Conservation (phyloP, 2,113 vertebrate species). For the Coptodon rendalli region DNA sequence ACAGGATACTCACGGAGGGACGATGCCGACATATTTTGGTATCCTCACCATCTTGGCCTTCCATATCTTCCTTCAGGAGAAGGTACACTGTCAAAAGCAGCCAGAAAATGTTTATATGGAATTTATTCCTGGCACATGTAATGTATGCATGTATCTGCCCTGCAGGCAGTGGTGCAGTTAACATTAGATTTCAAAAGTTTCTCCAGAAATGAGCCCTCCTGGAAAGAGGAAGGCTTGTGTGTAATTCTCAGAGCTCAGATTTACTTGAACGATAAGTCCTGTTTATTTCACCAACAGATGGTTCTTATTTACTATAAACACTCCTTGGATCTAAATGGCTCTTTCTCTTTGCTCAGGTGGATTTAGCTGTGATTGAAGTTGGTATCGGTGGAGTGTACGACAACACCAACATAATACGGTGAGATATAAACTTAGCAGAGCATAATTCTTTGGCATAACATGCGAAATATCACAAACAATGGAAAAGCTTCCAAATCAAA, state of each 20-base stretch:
- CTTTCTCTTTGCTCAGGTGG: conserved; percentile 23
- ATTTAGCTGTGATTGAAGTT: conserved; percentile 83
- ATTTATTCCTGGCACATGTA: neutral
- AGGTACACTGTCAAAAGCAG: conserved; percentile 65
- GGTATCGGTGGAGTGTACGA: conserved; percentile 92
- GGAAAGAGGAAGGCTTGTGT: neutral
- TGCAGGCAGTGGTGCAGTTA: neutral
- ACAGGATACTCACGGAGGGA: conserved; percentile 65
- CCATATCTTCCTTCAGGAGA: conserved; percentile 90
- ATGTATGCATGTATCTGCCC: neutral
- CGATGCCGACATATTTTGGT: conserved; percentile 89
- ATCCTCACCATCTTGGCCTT: conserved; percentile 96
- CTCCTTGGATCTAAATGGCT: neutral
- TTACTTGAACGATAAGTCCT: neutral
- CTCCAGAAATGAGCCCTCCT: neutral
- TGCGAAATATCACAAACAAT: neutral
- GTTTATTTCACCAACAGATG: neutral
- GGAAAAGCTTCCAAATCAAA: neutral
- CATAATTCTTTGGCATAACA: neutral
- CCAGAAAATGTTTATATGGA: neutral
- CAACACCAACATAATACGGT: conserved; percentile 94
- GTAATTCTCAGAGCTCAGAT: neutral
- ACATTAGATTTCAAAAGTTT: neutral
- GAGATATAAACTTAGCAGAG: neutral
- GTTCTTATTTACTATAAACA: neutral